Base-by-base conservation (phyloP, 1,140 invertebrate species). In the Drosophila equinoxialis region DNA sequence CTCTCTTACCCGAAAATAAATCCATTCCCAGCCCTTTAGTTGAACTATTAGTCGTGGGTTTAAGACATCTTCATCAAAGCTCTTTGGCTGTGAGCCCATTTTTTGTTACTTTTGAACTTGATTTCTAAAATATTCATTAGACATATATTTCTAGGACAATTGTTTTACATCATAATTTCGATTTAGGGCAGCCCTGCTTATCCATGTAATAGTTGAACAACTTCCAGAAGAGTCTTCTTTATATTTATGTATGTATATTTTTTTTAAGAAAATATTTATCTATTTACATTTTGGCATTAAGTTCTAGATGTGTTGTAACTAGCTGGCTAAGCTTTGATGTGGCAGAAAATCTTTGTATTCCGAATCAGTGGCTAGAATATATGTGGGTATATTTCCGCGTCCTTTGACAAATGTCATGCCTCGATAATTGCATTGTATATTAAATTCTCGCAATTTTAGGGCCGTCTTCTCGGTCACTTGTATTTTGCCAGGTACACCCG, bases 401-500 rank as follows among this genome's bases (percentile, higher is more conserved):
- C 96, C 96, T 92, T 97, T 97, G 0, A 97, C 95, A 79, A 93
- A 94, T 3, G 94, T 96, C 71, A 94, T 92, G 5, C 96, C 96
- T 42, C 96, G 93, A 63, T 94, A 94, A 59, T 95, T 93, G 77
- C 96, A 96, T 13, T 94, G 92, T 60, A 96, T 94, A 57, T 94
- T 95, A 62, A 95, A 94, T 65, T 95, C 93, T 60, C 95, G 93
- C 35, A 97, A 92, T 37, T 96, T 94, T 10, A 94, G 82, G 0
- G 96, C 96, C 1, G 96, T 96, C 35, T 95, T 94, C 90, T 95
- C 94, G 3, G 96, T 96, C 0, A 96, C 94, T 92, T 98, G 96
- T 81, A 98, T 97, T 91, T 95, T 94, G 57, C 96, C 96, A 3
- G 94, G 93, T 74, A 95, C 92, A 23, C 97, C 97, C 0, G 96